These are phyloP conservation scores for Bettongia penicillata DNA, from an alignment of 2,113 vertebrate species.

Conservation along the genomic window DNA sequence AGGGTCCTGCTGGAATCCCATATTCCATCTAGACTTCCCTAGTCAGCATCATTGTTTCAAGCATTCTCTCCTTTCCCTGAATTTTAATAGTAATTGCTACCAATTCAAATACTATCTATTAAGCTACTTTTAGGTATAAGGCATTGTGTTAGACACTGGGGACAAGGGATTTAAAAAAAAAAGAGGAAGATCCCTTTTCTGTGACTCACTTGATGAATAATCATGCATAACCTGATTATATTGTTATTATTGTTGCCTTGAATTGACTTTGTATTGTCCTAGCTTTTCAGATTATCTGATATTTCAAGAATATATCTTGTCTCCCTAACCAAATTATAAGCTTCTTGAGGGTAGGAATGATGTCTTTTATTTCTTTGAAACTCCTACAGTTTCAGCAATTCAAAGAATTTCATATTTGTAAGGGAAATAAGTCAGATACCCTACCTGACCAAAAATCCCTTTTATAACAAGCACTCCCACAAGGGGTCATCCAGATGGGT, in stretches of 20 bases:
- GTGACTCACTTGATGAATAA: background rate
- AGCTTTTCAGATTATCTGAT: no score
- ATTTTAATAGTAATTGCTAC: background rate
- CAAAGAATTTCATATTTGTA: no score
- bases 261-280: no score
- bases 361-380: no score
- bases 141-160: background rate
- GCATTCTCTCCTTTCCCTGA: background rate
- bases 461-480: no score
- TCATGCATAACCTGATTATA: background rate
- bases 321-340: no score
- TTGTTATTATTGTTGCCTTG: background rate
- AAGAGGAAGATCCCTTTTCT: background rate
- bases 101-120: background rate
- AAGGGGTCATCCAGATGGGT: no score
- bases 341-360: no score
- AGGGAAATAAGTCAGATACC: no score
- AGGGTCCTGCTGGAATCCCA: background rate
- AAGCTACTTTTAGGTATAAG: background rate
- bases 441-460: no score
- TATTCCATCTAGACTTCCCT: background rate
- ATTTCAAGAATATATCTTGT: no score
- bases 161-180: background rate
- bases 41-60: background rate
- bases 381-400: no score